Percentiles rank a stretch among this genome's conserved stretches.
These are phyloP conservation scores for Gracilinanus agilis DNA, from an alignment of 2,113 vertebrate species.

Conservation along the genomic window DNA sequence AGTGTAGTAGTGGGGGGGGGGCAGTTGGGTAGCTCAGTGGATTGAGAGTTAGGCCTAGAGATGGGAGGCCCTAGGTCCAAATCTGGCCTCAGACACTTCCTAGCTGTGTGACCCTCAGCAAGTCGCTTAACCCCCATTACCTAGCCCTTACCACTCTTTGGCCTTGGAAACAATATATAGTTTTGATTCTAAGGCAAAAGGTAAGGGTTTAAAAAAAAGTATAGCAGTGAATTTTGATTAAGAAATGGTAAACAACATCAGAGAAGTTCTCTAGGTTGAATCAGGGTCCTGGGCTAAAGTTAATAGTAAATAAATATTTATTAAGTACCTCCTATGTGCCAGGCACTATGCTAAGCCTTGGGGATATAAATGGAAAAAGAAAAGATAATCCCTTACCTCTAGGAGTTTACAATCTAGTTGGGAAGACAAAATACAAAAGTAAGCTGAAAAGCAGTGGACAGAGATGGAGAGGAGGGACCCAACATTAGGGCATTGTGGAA, in stretches of 20 bases:
- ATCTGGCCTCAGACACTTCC: too few species aligned
- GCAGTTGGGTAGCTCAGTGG: too few species aligned
- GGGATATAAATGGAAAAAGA: not conserved
- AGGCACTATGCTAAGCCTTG: not conserved
- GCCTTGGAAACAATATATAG: too few species aligned
- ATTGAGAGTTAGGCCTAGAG: too few species aligned
- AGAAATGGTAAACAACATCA: not conserved
- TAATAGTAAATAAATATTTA: not conserved
- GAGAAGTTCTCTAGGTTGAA: not conserved
- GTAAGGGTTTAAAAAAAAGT: not conserved
- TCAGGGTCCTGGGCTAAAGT: not conserved
- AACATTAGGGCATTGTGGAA: too few species aligned
- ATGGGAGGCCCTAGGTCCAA: too few species aligned
- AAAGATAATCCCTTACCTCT: not conserved
- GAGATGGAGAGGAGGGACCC: too few species aligned
- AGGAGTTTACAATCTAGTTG: not conserved
- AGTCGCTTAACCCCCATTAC: too few species aligned
- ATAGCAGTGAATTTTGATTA: not conserved
- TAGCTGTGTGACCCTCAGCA: too few species aligned
- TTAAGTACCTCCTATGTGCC: not conserved
- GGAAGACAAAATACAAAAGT: not conserved
- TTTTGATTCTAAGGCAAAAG: too few species aligned
- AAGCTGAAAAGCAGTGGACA: too few species aligned
- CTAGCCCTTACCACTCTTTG: too few species aligned
- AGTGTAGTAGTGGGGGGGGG: not conserved